Evolutionary conservation across 2,888 invertebrate genomes (phyloP), one percentile per base, ranked within the genome.

Genomic region (Diadromus collaris): DNA sequence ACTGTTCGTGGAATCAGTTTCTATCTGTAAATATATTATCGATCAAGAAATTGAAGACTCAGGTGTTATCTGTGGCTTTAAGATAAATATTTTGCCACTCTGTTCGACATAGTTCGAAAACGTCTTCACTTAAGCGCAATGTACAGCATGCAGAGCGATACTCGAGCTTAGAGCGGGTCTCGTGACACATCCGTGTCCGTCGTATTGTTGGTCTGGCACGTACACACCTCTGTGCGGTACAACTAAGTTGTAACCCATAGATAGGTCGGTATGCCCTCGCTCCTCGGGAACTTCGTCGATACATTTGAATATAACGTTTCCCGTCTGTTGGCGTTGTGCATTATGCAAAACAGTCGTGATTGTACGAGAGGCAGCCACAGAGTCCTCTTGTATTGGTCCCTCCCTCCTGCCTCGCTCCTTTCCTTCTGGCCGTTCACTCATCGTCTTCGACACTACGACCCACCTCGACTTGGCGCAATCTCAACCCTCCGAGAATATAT

Each of bases 311-410:
- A 63, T 60, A 71, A 75, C 56, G 70, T 51, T 78, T 54, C 32
- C 41, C 60, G 80, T 77, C 71, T 76, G 76, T 79, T 72, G 76
- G 72, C 56, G 64, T 68, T 78, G 71, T 80, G 69, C 68, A 81
- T 83, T 82, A 83, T 83, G 83, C 71, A 83, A 82, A 83, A 77
- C 51, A 81, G 73, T 56, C 69, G 73, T 77, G 83, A 82, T 83
- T 83, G 79, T 81, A 64, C 63, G 58, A 63, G 27, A 56, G 64
- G 48, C 41, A 38, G 38, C 34, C 65, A 64, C 56, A 27, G 19
- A 5, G 56, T n/a, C 58, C 58, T 69, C 58, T 32, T 64, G 56
- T 69, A 78, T 73, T 54, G 34, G 68, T 61, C 19, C 38, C 48
- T 21, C 29, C 7, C 60, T 29, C 38, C 48, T 21, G 32, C 7